Conservation (phyloP, 2,113 vertebrate species). For the Paedocypris sp. region DNA sequence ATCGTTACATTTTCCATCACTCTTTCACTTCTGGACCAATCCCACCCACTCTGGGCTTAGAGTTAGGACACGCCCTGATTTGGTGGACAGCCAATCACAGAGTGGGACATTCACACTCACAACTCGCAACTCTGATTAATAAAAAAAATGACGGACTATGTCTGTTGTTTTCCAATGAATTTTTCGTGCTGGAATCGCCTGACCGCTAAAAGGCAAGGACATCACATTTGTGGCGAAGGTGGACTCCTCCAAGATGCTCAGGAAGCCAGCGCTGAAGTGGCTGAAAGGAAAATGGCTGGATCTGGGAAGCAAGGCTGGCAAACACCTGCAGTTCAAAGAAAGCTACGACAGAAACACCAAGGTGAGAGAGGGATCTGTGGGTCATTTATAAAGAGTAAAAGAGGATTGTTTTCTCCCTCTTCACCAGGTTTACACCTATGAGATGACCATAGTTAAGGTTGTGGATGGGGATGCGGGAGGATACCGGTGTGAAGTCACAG, state of each 20-base stretch:
- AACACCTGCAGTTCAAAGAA: constrained; percentile 75
- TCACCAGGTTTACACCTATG: constrained; percentile 69
- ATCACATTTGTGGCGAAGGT: constrained; percentile 58
- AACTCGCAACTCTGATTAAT: too few relatives aligned
- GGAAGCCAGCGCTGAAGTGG: constrained; percentile 73
- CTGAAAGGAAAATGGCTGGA: constrained; percentile 89
- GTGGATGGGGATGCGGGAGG: constrained; percentile 68
- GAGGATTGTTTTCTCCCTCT: not conserved
- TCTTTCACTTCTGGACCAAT: too few relatives aligned
- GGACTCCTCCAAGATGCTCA: constrained; percentile 59
- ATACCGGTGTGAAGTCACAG: constrained; percentile 77
- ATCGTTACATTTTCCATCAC: too few relatives aligned
- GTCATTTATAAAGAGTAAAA: not conserved
- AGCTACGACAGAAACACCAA: constrained; percentile 71
- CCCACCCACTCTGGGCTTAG: too few relatives aligned
- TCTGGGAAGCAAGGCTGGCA: constrained; percentile 72
- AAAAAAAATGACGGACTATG: too few relatives aligned
- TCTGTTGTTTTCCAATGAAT: too few relatives aligned
- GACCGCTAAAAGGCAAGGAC: constrained; percentile 67
- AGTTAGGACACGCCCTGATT: too few relatives aligned
- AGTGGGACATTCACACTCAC: too few relatives aligned
- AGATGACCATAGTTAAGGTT: constrained; percentile 71
- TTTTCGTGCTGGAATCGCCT: too few relatives aligned
- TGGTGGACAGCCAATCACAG: too few relatives aligned
- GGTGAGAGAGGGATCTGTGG: constrained; percentile 42